Percentiles rank a stretch among this genome's conserved stretches.
These are phyloP conservation scores for Herpetotheres cachinnans DNA, from an alignment of 2,113 vertebrate species.

Conservation along the genomic window DNA sequence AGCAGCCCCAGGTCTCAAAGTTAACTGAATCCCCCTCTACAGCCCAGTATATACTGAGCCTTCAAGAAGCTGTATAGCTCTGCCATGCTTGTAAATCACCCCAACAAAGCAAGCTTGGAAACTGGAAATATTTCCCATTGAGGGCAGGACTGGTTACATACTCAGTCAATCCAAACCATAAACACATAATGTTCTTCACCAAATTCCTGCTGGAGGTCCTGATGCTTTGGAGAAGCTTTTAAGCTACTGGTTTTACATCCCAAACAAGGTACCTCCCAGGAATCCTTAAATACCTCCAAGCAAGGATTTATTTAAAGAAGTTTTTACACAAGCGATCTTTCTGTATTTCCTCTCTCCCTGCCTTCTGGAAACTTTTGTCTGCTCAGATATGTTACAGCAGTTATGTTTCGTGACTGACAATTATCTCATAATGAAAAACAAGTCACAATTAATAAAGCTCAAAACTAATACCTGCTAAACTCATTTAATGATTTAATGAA, in stretches of 20 bases:
- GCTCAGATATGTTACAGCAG: constrained; percentile 54
- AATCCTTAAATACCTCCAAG: neutral
- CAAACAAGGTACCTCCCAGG: neutral
- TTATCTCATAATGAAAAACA: constrained; percentile 94
- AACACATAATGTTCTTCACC: neutral
- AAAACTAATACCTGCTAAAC: constrained; percentile 85
- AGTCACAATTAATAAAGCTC: constrained; percentile 94
- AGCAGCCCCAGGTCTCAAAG: neutral
- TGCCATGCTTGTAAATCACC: neutral
- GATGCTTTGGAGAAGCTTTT: neutral
- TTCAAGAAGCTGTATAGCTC: neutral
- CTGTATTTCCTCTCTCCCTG: neutral
- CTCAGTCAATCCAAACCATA: neutral
- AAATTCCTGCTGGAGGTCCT: neutral
- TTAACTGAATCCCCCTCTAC: neutral
- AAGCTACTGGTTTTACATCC: neutral
- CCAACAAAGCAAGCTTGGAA: neutral
- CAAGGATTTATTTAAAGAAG: neutral
- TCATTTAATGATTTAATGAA: constrained; percentile 87
- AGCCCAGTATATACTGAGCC: rapidly evolving
- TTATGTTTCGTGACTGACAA: constrained; percentile 89
- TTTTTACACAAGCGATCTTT: constrained; percentile 6
- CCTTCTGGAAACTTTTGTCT: constrained; percentile 56
- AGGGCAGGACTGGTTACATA: neutral
- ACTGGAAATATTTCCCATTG: neutral